Percentiles rank a stretch among this genome's conserved stretches.
phyloP scores from a whole-genome alignment of 2,888 invertebrate genomes.

The Torymus texanus region DNA sequence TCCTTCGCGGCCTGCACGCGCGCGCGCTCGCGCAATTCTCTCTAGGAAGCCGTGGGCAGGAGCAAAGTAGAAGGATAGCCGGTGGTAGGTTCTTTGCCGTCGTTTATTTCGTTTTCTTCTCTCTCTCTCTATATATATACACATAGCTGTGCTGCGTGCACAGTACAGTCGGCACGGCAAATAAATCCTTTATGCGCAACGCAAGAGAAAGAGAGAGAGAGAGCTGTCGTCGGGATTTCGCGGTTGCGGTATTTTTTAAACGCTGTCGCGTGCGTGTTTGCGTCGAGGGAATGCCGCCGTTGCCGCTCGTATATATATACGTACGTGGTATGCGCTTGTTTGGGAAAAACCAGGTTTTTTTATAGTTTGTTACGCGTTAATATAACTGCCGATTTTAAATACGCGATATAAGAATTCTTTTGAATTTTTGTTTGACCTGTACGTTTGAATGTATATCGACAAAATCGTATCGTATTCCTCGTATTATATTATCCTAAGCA shows the following conservation, averaged over 20 bases:
- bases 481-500: too few relatives aligned
- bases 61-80: slow-evolving; percentile 57
- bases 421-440: too few relatives aligned
- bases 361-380: too few relatives aligned
- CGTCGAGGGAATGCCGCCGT: not conserved
- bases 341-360: too few relatives aligned
- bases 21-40: slow-evolving; percentile 44
- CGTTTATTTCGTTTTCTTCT: slow-evolving; percentile 57
- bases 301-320: too few relatives aligned
- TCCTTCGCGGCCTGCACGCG: slow-evolving; percentile 48
- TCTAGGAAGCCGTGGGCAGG: slow-evolving; percentile 57
- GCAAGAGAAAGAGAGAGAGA: not conserved
- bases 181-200: slow-evolving; percentile 23
- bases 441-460: too few relatives aligned
- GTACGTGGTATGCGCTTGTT: too few relatives aligned
- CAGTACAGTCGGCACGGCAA: slow-evolving; percentile 54
- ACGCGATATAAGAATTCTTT: too few relatives aligned
- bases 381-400: too few relatives aligned
- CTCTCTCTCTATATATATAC: too few relatives aligned
- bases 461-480: too few relatives aligned
- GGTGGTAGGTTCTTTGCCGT: slow-evolving; percentile 52
- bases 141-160: slow-evolving; percentile 27
- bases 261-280: not conserved
- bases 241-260: not conserved
- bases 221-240: not conserved